A percentile compares a stretch with the other conserved stretches of the same genome.
Evolutionary conservation across 1,140 invertebrate species (phyloP).

Genomic region (Drosophila triauraria): DNA sequence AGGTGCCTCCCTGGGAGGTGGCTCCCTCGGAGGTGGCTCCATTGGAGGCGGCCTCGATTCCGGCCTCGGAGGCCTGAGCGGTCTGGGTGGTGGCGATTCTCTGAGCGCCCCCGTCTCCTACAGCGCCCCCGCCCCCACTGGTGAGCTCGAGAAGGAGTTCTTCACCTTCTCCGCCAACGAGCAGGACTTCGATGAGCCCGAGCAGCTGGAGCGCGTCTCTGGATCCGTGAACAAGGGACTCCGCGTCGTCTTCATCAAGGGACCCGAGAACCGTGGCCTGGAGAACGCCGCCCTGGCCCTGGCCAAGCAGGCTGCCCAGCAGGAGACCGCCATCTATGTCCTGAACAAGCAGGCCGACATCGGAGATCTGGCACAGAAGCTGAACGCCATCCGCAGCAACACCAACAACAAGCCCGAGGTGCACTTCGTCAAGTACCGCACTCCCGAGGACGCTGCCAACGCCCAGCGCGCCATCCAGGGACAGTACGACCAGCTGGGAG

Average conservation of each 20-base stretch:
- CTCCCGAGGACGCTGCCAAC: constrained; percentile 62
- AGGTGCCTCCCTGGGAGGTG: constrained; percentile 24
- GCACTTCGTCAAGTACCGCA: constrained; percentile 71
- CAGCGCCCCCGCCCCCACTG: constrained; percentile 42
- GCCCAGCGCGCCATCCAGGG: constrained; percentile 62
- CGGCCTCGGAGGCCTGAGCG: constrained; percentile 34
- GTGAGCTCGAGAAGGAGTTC: constrained; percentile 66
- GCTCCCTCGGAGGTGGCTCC: constrained; percentile 23
- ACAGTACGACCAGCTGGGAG: constrained; percentile 66
- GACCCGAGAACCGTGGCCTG: constrained; percentile 63
- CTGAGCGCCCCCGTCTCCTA: constrained; percentile 39
- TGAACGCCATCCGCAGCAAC: constrained; percentile 63
- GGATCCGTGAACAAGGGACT: constrained; percentile 58
- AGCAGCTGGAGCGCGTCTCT: constrained; percentile 32
- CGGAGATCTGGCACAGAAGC: constrained; percentile 59
- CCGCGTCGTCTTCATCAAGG: constrained; percentile 72
- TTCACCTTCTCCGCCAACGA: constrained; percentile 61
- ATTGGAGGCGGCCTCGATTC: constrained; percentile 24
- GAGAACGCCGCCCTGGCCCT: constrained; percentile 66
- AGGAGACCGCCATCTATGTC: no score
- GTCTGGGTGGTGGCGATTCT: constrained; percentile 44
- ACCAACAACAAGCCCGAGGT: constrained; percentile 70
- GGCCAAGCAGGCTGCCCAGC: constrained; percentile 54
- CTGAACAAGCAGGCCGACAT: constrained; percentile 69
- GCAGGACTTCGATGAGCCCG: constrained; percentile 57